A percentile compares a stretch with the other conserved stretches of the same genome.
phyloP scores from a whole-genome alignment of 2,113 vertebrate species.

The Menidia beryllina region DNA sequence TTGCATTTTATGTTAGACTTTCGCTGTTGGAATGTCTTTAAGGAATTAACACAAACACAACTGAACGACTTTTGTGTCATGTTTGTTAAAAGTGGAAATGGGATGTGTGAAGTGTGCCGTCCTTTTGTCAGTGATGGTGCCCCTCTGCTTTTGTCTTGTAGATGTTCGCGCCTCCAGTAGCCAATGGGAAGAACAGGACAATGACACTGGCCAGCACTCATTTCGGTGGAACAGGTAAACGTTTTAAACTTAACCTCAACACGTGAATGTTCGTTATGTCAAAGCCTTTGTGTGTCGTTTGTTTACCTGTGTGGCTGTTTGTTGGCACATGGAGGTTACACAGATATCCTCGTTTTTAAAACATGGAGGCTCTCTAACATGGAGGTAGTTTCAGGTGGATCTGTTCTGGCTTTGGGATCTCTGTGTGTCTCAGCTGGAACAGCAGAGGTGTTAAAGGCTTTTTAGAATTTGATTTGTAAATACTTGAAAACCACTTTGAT shows the following conservation, averaged over 20 bases:
- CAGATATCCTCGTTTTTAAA: not conserved
- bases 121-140: slow-evolving; percentile 48
- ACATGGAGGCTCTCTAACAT: not conserved
- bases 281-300: not conserved
- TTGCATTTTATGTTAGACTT: slow-evolving; percentile 2
- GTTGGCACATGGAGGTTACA: not conserved
- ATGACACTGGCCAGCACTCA: slow-evolving; percentile 92
- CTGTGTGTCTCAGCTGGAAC: not conserved
- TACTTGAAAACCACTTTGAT: not conserved
- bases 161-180: slow-evolving; percentile 98
- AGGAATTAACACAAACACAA: not conserved
- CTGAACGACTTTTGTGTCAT: slow-evolving; percentile 23
- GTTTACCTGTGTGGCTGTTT: not conserved
- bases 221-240: slow-evolving; percentile 92
- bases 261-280: not conserved
- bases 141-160: slow-evolving; percentile 79
- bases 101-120: slow-evolving; percentile 67
- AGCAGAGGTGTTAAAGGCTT: slow-evolving; percentile 4
- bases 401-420: slow-evolving; percentile 6
- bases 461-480: slow-evolving; percentile 5
- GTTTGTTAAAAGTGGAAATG: slow-evolving; percentile 49
- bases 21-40: slow-evolving; percentile 3
- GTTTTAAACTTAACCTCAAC: slow-evolving; percentile 1
- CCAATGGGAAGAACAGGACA: slow-evolving; percentile 96
- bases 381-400: no score